Evolutionary conservation across 1,140 invertebrate species (phyloP).

Genomic region (Campoletis sonorensis): DNA sequence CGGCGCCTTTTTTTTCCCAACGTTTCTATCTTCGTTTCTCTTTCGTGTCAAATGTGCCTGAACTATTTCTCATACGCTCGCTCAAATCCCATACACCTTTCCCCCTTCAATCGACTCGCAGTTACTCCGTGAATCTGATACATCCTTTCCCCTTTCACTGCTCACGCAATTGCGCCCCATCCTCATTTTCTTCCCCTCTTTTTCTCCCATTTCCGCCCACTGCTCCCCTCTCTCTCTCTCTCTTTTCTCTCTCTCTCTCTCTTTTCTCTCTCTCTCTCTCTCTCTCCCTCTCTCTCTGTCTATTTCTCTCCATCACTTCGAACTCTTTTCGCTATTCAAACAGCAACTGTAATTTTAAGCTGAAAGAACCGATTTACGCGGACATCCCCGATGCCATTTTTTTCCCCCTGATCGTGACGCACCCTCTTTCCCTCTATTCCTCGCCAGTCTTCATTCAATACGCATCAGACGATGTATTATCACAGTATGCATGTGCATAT

Average conservation of each 20-base stretch:
- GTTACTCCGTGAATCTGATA: slow-evolving; percentile 18
- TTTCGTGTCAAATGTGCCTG: slow-evolving; percentile 44
- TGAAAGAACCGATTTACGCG: slow-evolving; percentile 69
- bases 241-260: too few species aligned
- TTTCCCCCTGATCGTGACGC: slow-evolving; percentile 53
- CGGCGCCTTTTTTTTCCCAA: neutral
- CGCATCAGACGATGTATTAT: slow-evolving; percentile 26
- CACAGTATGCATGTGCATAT: neutral
- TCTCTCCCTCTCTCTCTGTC: slow-evolving; percentile 38
- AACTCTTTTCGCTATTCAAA: slow-evolving; percentile 58
- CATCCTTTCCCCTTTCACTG: neutral
- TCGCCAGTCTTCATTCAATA: slow-evolving; percentile 36
- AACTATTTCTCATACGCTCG: slow-evolving; percentile 51
- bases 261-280: slow-evolving; percentile 51
- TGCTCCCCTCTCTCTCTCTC: slow-evolving; percentile 12
- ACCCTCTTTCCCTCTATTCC: slow-evolving; percentile 9
- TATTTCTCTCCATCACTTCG: slow-evolving; percentile 55
- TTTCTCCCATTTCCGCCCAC: slow-evolving; percentile 18
- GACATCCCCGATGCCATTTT: slow-evolving; percentile 60
- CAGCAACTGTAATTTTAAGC: slow-evolving; percentile 70
- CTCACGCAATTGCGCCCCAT: neutral
- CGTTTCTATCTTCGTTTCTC: slow-evolving; percentile 27
- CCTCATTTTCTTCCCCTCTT: slow-evolving; percentile 16
- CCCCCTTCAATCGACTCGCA: slow-evolving; percentile 17
- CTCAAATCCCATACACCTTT: slow-evolving; percentile 22